Evolutionary conservation across 2,113 vertebrate species (phyloP).

Genomic region (Phalacrocorax pelagicus): DNA sequence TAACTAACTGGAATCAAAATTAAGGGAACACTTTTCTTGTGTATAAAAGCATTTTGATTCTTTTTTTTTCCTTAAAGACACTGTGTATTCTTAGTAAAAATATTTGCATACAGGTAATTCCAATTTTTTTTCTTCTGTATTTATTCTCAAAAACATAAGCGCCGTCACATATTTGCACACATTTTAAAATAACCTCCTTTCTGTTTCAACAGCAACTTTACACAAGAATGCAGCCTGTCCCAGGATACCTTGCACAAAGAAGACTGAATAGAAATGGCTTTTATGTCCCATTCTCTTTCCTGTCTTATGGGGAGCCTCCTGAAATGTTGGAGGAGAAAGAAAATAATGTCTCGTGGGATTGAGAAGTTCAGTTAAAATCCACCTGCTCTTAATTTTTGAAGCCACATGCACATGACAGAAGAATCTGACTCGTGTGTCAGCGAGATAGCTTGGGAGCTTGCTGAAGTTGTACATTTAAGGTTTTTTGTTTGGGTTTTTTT

Average conservation of each 20-base stretch:
- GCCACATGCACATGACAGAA: not conserved
- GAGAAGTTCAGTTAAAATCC: not conserved
- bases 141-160: not conserved
- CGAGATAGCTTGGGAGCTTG: not conserved
- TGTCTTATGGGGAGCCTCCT: conserved; percentile 18
- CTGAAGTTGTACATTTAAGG: not conserved
- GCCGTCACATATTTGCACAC: not conserved
- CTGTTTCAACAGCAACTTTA: conserved; percentile 57
- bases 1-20: not conserved
- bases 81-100: not conserved
- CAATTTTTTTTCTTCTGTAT: not conserved
- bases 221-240: conserved; percentile 7
- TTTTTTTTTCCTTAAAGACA: not conserved
- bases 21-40: not conserved
- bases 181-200: not conserved
- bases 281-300: conserved; percentile 44
- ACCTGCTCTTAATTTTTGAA: conserved; percentile 12
- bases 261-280: conserved; percentile 12
- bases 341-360: not conserved
- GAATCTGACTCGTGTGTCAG: not conserved
- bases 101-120: not conserved
- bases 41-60: not conserved
- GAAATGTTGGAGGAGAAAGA: conserved; percentile 8
- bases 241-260: conserved; percentile 31
- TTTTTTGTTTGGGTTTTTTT: not conserved